Evolutionary conservation across 1,140 invertebrate genomes (phyloP).

Genomic region (Bursaphelenchus mucronatus): DNA sequence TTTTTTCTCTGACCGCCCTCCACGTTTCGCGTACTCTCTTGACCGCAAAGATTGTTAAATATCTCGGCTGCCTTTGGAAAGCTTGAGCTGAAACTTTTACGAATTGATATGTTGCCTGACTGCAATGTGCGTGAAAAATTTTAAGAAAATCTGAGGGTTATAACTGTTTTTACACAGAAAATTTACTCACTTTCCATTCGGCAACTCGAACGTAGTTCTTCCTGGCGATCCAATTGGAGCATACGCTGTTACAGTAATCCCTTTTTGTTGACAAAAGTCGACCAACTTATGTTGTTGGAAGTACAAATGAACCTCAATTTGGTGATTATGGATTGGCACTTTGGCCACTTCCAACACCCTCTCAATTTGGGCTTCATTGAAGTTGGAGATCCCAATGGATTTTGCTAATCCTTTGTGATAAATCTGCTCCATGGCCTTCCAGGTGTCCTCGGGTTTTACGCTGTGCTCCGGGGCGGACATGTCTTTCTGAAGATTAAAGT

Average conservation of each 20-base stretch:
- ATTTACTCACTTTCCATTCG: conserved; percentile 40
- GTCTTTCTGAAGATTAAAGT: conserved; percentile 32
- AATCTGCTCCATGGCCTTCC: conserved; percentile 57
- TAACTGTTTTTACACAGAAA: conserved; percentile 18
- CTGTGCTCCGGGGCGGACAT: conserved; percentile 28
- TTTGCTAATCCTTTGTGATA: conserved; percentile 59
- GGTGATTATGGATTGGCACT: background rate
- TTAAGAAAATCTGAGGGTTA: too few species aligned
- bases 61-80: too few species aligned
- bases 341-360: background rate
- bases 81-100: too few species aligned
- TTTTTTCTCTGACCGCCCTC: too few species aligned
- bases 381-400: conserved; percentile 13
- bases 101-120: too few species aligned
- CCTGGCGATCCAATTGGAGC: conserved; percentile 62
- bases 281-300: conserved; percentile 37
- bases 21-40: too few species aligned
- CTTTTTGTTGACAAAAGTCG: conserved; percentile 10
- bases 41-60: too few species aligned
- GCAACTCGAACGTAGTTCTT: conserved; percentile 34
- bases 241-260: conserved; percentile 35
- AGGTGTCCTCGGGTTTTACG: conserved; percentile 39
- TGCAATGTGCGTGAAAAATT: too few species aligned
- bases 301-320: conserved; percentile 42
- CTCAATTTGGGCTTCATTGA: conserved; percentile 10